Percentiles rank a stretch among this genome's conserved stretches.
Conservation (phyloP, 2,113 vertebrate genomes). For the Dasyprocta punctata region DNA sequence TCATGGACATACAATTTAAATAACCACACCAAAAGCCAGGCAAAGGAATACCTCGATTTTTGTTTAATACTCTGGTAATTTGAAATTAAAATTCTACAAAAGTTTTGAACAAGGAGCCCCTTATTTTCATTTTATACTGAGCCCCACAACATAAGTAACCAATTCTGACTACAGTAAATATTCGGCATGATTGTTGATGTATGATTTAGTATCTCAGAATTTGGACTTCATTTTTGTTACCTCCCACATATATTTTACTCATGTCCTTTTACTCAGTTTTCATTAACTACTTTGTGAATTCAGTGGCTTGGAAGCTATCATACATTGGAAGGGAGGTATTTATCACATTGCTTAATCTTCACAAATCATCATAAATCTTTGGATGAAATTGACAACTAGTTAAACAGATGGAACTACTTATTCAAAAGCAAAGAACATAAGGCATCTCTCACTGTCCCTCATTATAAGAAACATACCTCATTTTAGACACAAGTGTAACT, state of each 20-base stretch:
- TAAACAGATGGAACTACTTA: conserved; percentile 86
- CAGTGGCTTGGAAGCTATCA: neutral
- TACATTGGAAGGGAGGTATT: conserved; percentile 15
- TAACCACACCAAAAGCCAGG: neutral
- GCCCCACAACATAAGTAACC: neutral
- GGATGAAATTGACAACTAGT: conserved; percentile 73
- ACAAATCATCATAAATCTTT: conserved; percentile 3
- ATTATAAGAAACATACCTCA: conserved; percentile 84
- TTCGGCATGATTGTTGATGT: neutral
- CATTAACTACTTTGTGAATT: conserved; percentile 38
- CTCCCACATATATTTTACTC: neutral
- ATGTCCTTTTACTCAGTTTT: neutral
- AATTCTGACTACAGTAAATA: neutral
- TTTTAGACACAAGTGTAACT: conserved; percentile 82
- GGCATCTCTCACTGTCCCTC: conserved; percentile 85
- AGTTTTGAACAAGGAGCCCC: neutral
- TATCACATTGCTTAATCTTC: conserved; percentile 53
- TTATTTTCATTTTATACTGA: neutral
- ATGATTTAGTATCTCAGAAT: conserved; percentile 22
- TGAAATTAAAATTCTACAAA: neutral
- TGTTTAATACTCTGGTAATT: neutral
- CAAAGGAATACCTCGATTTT: fast-evolving
- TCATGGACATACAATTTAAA: fast-evolving
- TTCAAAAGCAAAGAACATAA: conserved; percentile 85
- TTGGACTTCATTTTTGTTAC: neutral